Evolutionary conservation across 2,888 invertebrate species (phyloP).

Genomic region (Fragum sueziense): DNA sequence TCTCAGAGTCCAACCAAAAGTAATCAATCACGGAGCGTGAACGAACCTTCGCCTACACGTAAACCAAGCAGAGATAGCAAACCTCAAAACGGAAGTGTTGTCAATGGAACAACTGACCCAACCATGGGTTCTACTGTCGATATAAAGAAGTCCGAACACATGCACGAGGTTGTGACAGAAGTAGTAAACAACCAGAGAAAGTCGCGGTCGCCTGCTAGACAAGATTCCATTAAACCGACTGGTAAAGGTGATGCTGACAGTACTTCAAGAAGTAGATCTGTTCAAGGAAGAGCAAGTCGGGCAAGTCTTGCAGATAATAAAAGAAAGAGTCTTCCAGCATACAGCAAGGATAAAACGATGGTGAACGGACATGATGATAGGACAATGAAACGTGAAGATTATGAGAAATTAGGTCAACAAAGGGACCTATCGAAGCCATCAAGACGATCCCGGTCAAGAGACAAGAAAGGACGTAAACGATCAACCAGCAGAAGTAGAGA

Average conservation of each 20-base stretch:
- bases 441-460: slow-evolving; percentile 29
- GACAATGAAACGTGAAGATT: slow-evolving; percentile 44
- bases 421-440: slow-evolving; percentile 7
- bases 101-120: neutral
- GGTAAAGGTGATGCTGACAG: neutral
- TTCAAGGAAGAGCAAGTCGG: neutral
- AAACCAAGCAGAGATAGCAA: neutral
- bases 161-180: slow-evolving; percentile 22
- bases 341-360: neutral
- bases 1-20: slow-evolving; percentile 15
- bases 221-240: neutral
- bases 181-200: neutral
- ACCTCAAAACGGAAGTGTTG: neutral
- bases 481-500: slow-evolving; percentile 28
- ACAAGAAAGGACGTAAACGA: slow-evolving; percentile 32
- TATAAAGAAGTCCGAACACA: slow-evolving; percentile 7
- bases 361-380: slow-evolving; percentile 39
- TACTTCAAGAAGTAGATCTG: neutral
- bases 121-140: neutral
- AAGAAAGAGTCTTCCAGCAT: neutral
- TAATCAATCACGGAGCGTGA: neutral
- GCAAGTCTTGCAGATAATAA: neutral
- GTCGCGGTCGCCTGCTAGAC: neutral
- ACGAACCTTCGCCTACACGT: neutral
- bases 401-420: slow-evolving; percentile 39